Conservation (phyloP, 2,888 invertebrate species). For the Eilema caniola region DNA sequence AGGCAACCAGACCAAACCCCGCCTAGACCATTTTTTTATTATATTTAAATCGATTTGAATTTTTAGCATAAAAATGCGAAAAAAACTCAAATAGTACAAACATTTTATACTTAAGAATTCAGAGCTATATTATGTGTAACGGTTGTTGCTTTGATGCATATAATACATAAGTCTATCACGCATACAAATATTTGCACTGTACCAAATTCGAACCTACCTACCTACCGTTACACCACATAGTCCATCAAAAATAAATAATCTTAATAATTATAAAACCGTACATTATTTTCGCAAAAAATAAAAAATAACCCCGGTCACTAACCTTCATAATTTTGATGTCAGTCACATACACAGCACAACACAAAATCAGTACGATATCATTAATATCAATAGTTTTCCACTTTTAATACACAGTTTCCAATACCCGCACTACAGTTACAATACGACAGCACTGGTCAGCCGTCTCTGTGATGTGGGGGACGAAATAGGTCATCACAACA, state of each 20-base stretch:
- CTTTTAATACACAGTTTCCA: conserved; percentile 7
- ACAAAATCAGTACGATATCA: conserved; percentile 15
- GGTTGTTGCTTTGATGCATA: no score
- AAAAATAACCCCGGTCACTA: conserved; percentile 20
- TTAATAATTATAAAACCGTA: no score
- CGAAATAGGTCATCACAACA: conserved; percentile 78
- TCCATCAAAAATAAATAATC: no score
- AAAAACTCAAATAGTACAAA: no score
- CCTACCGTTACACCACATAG: neutral
- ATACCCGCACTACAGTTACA: neutral
- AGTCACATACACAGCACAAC: conserved; percentile 45
- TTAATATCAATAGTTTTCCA: conserved; percentile 25
- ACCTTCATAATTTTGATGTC: conserved; percentile 58
- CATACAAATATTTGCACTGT: no score
- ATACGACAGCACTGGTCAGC: conserved; percentile 53
- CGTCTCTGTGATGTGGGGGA: conserved; percentile 63
- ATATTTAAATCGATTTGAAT: no score
- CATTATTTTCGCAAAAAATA: neutral
- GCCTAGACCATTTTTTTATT: no score
- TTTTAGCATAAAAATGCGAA: no score
- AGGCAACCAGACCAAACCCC: no score
- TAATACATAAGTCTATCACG: no score
- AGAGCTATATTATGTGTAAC: no score
- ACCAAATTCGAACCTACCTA: neutral
- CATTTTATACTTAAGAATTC: no score